Evolutionary conservation across 2,888 invertebrate genomes (phyloP).

Genomic region (Ormyrus rosae): DNA sequence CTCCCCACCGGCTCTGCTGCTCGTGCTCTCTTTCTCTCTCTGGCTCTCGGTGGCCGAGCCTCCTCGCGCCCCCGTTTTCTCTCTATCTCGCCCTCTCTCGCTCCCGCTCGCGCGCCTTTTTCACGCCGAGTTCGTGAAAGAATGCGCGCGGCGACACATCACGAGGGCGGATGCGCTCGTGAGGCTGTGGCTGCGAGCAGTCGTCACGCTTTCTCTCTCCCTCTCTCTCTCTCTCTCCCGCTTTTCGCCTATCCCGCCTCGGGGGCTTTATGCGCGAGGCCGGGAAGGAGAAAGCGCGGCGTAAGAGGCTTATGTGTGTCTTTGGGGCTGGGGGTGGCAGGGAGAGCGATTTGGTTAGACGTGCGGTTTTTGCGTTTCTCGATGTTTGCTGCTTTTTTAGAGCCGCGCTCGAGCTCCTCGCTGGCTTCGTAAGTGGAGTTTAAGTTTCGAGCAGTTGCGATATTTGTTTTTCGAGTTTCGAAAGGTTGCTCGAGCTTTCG

Average conservation of each 20-base stretch:
- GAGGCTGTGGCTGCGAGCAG: not conserved
- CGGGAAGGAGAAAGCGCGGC: not conserved
- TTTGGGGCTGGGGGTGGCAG: conserved; percentile 14
- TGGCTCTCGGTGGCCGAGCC: not conserved
- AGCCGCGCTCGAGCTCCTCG: not conserved
- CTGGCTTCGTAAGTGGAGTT: not conserved
- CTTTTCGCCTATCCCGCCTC: not conserved
- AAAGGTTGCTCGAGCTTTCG: too few species aligned
- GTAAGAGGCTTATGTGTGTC: conserved; percentile 4
- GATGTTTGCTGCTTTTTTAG: not conserved
- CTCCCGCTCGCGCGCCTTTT: conserved; percentile 4
- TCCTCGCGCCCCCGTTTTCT: conserved; percentile 5
- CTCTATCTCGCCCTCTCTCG: conserved; percentile 1
- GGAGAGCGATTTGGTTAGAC: not conserved
- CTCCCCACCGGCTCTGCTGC: conserved; percentile 42
- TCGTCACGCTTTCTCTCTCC: conserved; percentile 25
- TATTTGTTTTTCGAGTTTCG: not conserved
- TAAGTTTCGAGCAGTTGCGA: not conserved
- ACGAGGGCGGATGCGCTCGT: not conserved
- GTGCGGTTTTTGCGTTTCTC: not conserved
- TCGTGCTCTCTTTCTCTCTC: conserved; percentile 28
- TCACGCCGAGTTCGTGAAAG: conserved; percentile 38
- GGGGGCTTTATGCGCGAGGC: not conserved
- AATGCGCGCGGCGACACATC: conserved; percentile 30
- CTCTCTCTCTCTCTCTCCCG: not conserved